Percentiles rank a stretch among this genome's conserved stretches.
Evolutionary conservation across 2,113 vertebrate genomes (phyloP).

Genomic region (Tachysurus fulvidraco): DNA sequence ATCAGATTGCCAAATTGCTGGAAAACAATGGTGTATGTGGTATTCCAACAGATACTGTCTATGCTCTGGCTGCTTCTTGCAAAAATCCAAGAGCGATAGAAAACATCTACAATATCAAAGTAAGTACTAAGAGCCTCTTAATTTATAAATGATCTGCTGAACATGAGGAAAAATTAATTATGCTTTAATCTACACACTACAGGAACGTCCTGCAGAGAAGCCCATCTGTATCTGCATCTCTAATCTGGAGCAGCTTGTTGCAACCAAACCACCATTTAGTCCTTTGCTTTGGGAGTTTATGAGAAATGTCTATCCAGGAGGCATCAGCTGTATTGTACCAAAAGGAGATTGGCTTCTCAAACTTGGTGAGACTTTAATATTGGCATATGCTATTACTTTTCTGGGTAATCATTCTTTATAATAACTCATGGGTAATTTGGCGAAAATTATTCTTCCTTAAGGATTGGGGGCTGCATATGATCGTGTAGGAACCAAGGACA

Average conservation of each 20-base stretch:
- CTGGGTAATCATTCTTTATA: neutral
- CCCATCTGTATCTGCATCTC: slow-evolving; percentile 89
- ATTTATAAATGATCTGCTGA: neutral
- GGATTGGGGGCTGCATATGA: slow-evolving; percentile 83
- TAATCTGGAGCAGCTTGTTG: slow-evolving; percentile 81
- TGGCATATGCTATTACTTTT: neutral
- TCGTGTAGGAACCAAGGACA: slow-evolving; percentile 84
- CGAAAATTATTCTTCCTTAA: slow-evolving; percentile 51
- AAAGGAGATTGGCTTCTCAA: slow-evolving; percentile 86
- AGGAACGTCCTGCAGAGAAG: slow-evolving; percentile 88
- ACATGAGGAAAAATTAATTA: neutral
- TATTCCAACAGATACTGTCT: slow-evolving; percentile 87
- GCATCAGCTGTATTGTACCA: slow-evolving; percentile 84
- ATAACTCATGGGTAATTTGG: neutral
- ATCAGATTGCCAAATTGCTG: slow-evolving; percentile 75
- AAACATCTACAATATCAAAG: slow-evolving; percentile 88
- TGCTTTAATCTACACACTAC: neutral
- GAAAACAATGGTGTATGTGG: slow-evolving; percentile 79
- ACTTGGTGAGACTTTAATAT: slow-evolving; percentile 70
- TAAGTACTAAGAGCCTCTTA: slow-evolving; percentile 49
- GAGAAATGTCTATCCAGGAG: slow-evolving; percentile 86
- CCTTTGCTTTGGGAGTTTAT: slow-evolving; percentile 88
- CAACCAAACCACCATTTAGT: slow-evolving; percentile 82
- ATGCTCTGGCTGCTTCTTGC: slow-evolving; percentile 86
- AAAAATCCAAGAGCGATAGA: slow-evolving; percentile 83